A percentile compares a stretch with the other conserved stretches of the same genome.
phyloP scores from a whole-genome alignment of 2,888 invertebrate species.

The Ormyrus rosae region DNA sequence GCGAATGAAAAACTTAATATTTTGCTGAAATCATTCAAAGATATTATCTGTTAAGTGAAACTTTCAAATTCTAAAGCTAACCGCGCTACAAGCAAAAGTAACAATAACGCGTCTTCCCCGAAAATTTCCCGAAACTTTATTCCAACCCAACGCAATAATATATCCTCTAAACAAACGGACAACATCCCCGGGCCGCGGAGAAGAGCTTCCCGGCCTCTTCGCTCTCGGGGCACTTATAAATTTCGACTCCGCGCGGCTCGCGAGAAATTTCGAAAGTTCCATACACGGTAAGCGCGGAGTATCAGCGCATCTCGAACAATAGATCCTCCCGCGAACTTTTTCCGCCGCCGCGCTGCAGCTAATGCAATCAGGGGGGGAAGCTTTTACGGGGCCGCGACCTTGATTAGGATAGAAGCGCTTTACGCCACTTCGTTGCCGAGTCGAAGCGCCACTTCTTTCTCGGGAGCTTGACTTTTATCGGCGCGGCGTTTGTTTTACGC shows the following conservation, averaged over 20 bases:
- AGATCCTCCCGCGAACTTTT: conserved; percentile 10
- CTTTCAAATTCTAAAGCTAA: too few relatives aligned
- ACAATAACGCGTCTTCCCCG: too few relatives aligned
- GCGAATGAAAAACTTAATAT: too few relatives aligned
- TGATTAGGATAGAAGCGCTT: conserved; percentile 33
- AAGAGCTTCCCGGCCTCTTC: too few relatives aligned
- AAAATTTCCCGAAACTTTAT: too few relatives aligned
- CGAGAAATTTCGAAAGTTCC: conserved; percentile 1
- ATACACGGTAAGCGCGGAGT: neutral
- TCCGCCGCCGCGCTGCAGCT: neutral
- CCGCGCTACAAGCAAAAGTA: too few relatives aligned
- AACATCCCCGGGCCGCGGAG: too few relatives aligned
- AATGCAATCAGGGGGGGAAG: neutral
- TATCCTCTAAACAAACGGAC: too few relatives aligned
- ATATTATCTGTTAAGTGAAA: too few relatives aligned
- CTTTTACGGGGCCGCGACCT: conserved; percentile 18
- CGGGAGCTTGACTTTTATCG: neutral
- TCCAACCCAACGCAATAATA: too few relatives aligned
- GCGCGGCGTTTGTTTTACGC: too few relatives aligned
- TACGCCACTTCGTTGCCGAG: neutral
- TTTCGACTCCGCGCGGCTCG: neutral
- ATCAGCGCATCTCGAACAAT: conserved; percentile 27
- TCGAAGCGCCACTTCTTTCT: neutral
- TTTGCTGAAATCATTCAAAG: too few relatives aligned
- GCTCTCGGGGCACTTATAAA: neutral